phyloP scores from a whole-genome alignment of 2,113 vertebrate genomes.

The Motacilla tschutschensis region DNA sequence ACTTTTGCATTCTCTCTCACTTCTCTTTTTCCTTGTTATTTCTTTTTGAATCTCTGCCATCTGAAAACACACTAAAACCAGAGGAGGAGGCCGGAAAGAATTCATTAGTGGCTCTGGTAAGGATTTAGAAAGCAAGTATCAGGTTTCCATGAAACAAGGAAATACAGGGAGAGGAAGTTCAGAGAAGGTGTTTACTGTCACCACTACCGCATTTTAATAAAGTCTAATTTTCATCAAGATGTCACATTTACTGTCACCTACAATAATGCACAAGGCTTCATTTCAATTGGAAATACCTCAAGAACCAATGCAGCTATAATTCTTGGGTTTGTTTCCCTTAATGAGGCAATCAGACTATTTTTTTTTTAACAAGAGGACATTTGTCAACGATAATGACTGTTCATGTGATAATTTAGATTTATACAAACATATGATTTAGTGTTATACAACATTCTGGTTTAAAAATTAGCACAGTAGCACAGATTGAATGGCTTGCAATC shows the following conservation, averaged over 20 bases:
- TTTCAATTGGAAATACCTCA: not conserved
- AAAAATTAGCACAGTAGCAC: slow-evolving; percentile 14
- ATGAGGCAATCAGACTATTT: not conserved
- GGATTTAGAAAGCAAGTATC: not conserved
- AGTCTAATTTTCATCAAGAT: not conserved
- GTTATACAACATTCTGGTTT: slow-evolving; percentile 16
- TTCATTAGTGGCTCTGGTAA: not conserved
- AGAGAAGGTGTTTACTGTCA: not conserved
- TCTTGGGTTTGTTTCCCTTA: not conserved
- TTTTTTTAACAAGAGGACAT: not conserved
- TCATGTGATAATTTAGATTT: not conserved
- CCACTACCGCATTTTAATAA: not conserved
- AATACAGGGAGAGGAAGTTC: not conserved
- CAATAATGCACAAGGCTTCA: not conserved
- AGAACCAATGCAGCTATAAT: not conserved
- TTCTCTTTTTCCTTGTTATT: not conserved
- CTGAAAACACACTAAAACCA: not conserved
- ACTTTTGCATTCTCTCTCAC: not conserved
- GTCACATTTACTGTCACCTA: not conserved
- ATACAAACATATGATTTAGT: not conserved
- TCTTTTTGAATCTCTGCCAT: not conserved
- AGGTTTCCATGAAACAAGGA: not conserved
- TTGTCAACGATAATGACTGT: not conserved
- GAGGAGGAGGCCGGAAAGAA: not conserved
- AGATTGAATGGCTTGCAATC: not conserved